These are phyloP conservation scores for Drosophila orosa DNA, from an alignment of 1,140 invertebrate genomes.

Conservation along the genomic window DNA sequence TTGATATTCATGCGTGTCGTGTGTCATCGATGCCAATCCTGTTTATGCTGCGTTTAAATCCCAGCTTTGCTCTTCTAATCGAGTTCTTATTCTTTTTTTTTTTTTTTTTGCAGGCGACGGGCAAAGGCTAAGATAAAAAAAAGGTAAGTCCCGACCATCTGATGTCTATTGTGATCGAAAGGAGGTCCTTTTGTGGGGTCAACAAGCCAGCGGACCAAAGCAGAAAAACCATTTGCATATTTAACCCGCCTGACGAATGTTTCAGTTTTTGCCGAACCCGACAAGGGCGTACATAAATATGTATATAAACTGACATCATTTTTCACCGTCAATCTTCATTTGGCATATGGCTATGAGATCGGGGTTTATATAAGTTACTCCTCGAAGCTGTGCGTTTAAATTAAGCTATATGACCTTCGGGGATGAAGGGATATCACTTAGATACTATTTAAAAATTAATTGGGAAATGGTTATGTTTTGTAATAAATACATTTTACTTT, in stretches of 20 bases:
- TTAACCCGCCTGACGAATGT: conserved; percentile 57
- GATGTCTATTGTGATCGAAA: conserved; percentile 40
- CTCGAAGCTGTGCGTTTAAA: background rate
- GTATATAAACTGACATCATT: conserved; percentile 39
- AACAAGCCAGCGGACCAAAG: conserved; percentile 22
- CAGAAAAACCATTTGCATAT: conserved; percentile 69
- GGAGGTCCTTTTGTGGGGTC: conserved; percentile 10
- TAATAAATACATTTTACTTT: background rate
- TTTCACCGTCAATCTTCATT: conserved; percentile 70
- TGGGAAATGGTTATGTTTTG: fast-evolving
- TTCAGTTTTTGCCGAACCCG: conserved; percentile 15
- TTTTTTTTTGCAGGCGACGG: conserved; percentile 45
- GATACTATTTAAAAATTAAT: background rate
- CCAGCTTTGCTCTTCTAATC: conserved; percentile 30
- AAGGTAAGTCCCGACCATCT: conserved; percentile 46
- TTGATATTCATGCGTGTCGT: conserved; percentile 72
- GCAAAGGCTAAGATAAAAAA: conserved; percentile 31
- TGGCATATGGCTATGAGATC: conserved; percentile 26
- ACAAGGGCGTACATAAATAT: conserved; percentile 15
- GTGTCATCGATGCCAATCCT: conserved; percentile 63
- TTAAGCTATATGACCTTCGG: background rate
- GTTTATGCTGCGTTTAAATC: conserved; percentile 69
- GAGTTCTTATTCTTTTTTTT: conserved; percentile 3
- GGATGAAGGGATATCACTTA: too few relatives aligned
- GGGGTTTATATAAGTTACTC: conserved; percentile 2